Percentiles rank a stretch among this genome's conserved stretches.
These are phyloP conservation scores for Oreortyx pictus DNA, from an alignment of 2,797 vertebrate species.

Conservation along the genomic window DNA sequence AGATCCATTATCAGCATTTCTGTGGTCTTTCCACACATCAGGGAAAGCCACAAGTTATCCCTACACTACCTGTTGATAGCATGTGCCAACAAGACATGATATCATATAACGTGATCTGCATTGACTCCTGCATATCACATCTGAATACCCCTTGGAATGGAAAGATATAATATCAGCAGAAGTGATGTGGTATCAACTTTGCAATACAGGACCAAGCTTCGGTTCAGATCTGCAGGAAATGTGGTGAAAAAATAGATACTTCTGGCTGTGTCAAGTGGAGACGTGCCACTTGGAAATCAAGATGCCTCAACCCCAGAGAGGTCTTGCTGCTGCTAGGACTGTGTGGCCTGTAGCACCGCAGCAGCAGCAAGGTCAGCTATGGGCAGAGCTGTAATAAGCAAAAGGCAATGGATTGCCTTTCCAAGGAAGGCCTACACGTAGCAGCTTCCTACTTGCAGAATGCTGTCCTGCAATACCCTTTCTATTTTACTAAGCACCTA, in stretches of 20 bases:
- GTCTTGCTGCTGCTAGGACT: neutral
- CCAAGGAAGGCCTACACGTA: neutral
- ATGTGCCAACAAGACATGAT: neutral
- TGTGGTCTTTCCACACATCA: neutral
- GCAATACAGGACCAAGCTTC: neutral
- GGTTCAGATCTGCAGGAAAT: neutral
- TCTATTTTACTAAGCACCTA: neutral
- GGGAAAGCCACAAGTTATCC: neutral
- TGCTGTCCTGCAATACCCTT: fast-evolving
- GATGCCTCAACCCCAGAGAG: neutral
- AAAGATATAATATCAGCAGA: neutral
- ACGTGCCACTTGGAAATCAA: neutral
- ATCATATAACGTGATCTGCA: neutral
- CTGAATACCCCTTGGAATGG: neutral
- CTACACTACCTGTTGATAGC: neutral
- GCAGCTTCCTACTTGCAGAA: neutral
- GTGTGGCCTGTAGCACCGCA: neutral
- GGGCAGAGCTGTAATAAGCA: neutral
- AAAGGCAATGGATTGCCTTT: neutral
- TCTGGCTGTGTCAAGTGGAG: neutral
- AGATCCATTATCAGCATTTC: neutral
- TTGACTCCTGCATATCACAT: neutral
- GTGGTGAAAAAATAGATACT: neutral
- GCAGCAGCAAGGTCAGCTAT: neutral
- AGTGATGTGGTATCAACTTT: fast-evolving